Conservation (phyloP, 2,888 invertebrate genomes). For the Esperia sulphurella region DNA sequence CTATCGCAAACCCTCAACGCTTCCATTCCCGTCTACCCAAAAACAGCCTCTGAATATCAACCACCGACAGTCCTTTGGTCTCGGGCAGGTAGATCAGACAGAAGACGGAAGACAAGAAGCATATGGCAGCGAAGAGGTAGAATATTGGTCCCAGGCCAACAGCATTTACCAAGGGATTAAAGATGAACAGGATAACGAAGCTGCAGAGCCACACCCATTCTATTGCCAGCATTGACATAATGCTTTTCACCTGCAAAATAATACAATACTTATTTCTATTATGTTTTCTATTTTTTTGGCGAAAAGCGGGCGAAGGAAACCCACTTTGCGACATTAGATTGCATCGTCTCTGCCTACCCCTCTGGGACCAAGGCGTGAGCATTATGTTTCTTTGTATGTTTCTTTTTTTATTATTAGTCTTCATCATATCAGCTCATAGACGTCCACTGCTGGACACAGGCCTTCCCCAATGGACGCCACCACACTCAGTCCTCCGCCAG, state of each 20-base stretch:
- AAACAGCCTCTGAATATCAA: conserved; percentile 38
- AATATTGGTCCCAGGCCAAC: conserved; percentile 50
- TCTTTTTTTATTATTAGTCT: too few relatives aligned
- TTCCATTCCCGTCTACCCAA: not conserved
- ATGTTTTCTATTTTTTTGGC: too few relatives aligned
- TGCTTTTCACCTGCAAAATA: conserved; percentile 40
- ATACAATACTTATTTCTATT: too few relatives aligned
- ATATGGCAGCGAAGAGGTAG: conserved; percentile 42
- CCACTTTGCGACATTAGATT: too few relatives aligned
- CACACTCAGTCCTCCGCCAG: too few relatives aligned
- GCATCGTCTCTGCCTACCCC: too few relatives aligned
- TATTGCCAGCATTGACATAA: conserved; percentile 39
- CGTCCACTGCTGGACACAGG: too few relatives aligned
- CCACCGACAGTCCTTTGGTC: conserved; percentile 43
- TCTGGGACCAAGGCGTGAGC: too few relatives aligned
- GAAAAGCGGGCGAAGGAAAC: too few relatives aligned
- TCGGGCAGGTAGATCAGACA: conserved; percentile 38
- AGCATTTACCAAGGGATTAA: conserved; percentile 41
- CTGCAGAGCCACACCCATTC: conserved; percentile 53
- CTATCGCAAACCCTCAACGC: not conserved
- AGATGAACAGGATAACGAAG: conserved; percentile 46
- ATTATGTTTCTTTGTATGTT: too few relatives aligned
- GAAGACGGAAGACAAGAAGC: conserved; percentile 36
- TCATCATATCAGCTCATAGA: too few relatives aligned
- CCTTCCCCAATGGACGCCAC: too few relatives aligned